Evolutionary conservation across 2,113 vertebrate species (phyloP).

Genomic region (Etia nguti): DNA sequence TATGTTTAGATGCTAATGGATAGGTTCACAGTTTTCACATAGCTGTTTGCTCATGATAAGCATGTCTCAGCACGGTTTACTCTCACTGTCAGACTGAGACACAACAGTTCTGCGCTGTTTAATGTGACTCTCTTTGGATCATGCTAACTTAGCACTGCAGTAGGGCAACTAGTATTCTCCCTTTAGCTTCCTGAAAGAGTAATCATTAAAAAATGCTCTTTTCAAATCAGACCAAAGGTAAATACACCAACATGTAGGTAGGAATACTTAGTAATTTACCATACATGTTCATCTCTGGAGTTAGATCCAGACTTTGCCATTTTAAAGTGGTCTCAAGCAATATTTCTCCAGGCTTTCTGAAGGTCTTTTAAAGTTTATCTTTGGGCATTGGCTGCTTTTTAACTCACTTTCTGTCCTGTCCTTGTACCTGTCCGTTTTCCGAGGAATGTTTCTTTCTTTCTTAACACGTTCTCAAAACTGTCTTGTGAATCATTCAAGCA

Average conservation of each 20-base stretch:
- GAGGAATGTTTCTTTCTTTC: background rate
- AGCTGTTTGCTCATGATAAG: background rate
- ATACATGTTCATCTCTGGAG: background rate
- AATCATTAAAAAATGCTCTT: background rate
- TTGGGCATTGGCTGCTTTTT: background rate
- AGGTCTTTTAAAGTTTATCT: background rate
- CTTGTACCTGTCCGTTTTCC: fast-evolving
- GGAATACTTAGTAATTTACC: background rate
- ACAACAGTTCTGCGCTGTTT: background rate
- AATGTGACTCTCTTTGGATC: background rate
- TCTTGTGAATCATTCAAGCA: background rate
- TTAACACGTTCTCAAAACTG: background rate
- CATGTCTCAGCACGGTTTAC: background rate
- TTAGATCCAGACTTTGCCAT: background rate
- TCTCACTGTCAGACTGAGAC: background rate
- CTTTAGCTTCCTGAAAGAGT: background rate
- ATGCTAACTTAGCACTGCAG: background rate
- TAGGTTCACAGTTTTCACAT: background rate
- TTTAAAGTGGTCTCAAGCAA: background rate
- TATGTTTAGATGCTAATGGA: background rate
- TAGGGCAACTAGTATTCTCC: background rate
- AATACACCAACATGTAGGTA: background rate
- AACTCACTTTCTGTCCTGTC: background rate
- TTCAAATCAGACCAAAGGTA: background rate
- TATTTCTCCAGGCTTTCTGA: background rate